Conservation (phyloP, 1,140 invertebrate genomes). For the Hesperophylax magnus region DNA sequence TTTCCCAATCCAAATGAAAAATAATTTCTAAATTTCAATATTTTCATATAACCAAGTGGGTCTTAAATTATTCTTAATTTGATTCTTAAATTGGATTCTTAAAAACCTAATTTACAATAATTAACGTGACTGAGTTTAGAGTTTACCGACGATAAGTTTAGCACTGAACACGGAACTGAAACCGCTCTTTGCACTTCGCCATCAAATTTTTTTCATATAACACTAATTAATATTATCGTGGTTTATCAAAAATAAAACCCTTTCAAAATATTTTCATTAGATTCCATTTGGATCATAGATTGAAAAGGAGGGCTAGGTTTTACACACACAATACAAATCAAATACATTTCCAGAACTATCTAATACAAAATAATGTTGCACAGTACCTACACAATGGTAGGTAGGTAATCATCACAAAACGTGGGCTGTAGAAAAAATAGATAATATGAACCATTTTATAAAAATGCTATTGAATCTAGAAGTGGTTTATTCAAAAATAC, state of each 20-base stretch:
- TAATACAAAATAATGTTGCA: background rate
- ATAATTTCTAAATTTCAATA: no score
- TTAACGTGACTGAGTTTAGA: background rate
- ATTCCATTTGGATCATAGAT: background rate
- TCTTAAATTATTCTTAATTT: no score
- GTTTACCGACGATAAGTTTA: background rate
- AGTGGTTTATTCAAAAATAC: no score
- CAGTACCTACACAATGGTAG: background rate
- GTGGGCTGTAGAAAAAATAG: no score
- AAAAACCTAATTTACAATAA: background rate
- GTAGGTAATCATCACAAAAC: background rate
- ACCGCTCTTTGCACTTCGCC: background rate
- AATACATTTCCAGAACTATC: background rate
- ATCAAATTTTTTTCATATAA: background rate
- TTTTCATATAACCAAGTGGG: no score
- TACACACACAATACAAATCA: background rate
- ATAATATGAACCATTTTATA: no score
- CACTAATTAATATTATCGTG: background rate
- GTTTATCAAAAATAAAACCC: constrained; percentile 29
- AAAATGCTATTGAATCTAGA: no score
- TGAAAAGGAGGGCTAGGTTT: background rate
- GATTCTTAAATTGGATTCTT: background rate
- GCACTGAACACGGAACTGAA: background rate
- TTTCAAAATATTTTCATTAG: background rate
- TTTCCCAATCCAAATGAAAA: no score